These are phyloP conservation scores for Ostrea denselamellosa DNA, from an alignment of 1,140 invertebrate species.

Conservation along the genomic window DNA sequence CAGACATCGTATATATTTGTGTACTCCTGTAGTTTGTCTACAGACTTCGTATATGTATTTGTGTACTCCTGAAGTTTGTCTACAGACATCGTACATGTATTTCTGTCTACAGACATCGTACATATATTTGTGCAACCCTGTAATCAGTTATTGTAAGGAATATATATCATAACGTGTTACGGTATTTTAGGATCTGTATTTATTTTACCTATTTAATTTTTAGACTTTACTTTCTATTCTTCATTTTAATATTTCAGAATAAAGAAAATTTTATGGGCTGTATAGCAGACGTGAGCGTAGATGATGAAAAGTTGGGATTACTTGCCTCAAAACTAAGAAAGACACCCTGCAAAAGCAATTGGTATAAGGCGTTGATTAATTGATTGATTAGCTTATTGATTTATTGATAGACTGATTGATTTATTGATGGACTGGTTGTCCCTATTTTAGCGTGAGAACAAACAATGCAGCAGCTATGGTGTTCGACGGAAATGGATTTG, in stretches of 20 bases:
- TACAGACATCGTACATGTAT: too few relatives aligned
- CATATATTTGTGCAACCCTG: too few relatives aligned
- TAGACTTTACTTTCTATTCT: too few relatives aligned
- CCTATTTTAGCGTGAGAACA: neutral
- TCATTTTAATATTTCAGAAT: neutral
- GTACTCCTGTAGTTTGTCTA: too few relatives aligned
- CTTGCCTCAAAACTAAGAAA: neutral
- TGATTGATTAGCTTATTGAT: neutral
- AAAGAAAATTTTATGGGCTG: slow-evolving; percentile 10
- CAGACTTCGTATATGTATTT: too few relatives aligned
- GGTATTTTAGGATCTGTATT: too few relatives aligned
- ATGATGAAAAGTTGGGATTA: neutral
- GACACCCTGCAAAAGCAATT: neutral
- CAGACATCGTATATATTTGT: too few relatives aligned
- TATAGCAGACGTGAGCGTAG: neutral
- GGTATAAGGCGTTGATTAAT: neutral
- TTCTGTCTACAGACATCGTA: too few relatives aligned
- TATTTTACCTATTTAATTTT: too few relatives aligned
- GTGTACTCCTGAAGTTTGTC: too few relatives aligned
- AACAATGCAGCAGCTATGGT: slow-evolving; percentile 7
- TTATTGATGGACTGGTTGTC: neutral
- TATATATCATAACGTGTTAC: too few relatives aligned
- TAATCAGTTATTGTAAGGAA: too few relatives aligned
- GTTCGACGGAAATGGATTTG: neutral
- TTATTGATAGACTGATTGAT: neutral